Evolutionary conservation across 1,140 invertebrate genomes (phyloP), one percentile per base, ranked within the genome.

Genomic region (Lordiphosa mommai): DNA sequence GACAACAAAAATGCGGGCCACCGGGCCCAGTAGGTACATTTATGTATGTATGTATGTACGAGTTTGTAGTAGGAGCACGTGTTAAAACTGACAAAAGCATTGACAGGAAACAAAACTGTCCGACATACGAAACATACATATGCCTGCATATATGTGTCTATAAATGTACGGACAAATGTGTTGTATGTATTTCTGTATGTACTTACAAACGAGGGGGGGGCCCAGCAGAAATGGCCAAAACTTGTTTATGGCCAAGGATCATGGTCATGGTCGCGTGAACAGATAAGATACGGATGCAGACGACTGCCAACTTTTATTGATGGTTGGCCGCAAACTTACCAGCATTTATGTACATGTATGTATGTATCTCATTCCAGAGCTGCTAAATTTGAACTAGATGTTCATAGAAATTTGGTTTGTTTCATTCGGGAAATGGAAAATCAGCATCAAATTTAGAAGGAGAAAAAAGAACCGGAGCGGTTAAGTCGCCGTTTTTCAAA

Each of bases 291-390:
- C 41, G 61, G 29, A 32, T 51, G 61, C 27, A 52, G 12, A 33
- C 32, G 46, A 8, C 37, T 58, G 47, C 41, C 56, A 71, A 64
- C 56, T 79, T 67, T 77, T 77, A 77, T 79, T 77, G 73, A 77
- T 77, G 68, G 49, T 17, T 33, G 51, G 20, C 57, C 46, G 51
- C 55, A 61, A 72, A 72, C 61, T 73, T 72, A 27, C 16, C 55
- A 43, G 47, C 64, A 53, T 30, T 55, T 55, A 37, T 44, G 17
- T 23, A 37, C 16, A 32, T 48, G 58, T 60, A 1, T 23, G 20
- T 23, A 4, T 23, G 20, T 23, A 43, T 43, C 40, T 47, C 44
- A 14, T 14, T 9, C 6, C 8, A 47, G 30, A 17, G 44, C 29
- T 47, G 44, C 5, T 8, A 3, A 3, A 5, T 16, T 7, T 23